Evolutionary conservation across 1,140 invertebrate genomes (phyloP), one percentile per base, ranked within the genome.

Genomic region (Saccostrea glomerata): DNA sequence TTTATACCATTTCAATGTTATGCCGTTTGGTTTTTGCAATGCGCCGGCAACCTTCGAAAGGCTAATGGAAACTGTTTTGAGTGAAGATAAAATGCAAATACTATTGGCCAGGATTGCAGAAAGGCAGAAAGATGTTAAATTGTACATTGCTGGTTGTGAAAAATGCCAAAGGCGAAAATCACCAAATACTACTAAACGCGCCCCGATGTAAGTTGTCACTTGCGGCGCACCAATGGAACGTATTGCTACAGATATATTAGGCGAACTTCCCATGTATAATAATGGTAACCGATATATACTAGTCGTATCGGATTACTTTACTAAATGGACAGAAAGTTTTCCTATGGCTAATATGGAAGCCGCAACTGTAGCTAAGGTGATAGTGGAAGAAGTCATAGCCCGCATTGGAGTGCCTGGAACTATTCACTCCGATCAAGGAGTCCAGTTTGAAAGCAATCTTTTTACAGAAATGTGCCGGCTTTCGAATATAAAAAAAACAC

Each of bases 11-110:
- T 63, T 85, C 23, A 30, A 40, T 12, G 85, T 86, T 11, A 87
- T 92, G 87, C 90, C 90, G 63, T 92, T 93, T 87, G 89, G 91
- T 6, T 70, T 92, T 2, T 82, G 40, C 23, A 92, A 90, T 84
- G 85, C 83, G 30, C 89, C 89, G 1, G 89, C 88, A 15, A 89
- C 90, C 17, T 93, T 91, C 63, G 90, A 88, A 36, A 82, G 92
- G 84, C 77, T 90, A n/a, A 92, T 94, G 87, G 85, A 92, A 25
- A 83, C 30, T 17, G 82, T 92, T 0, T 82, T 92, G 86, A 30
- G 30, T n/a, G 20, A 87, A 58, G 56, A 25, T 56, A 47, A 47
- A 47, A 7, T 6, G 0, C 47, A 47, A 47, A 47, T 47, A 47
- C 47, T 47, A 47, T 86, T 70, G 85, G 63, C 85, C 60, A 66